Percentiles rank a stretch among this genome's conserved stretches.
Evolutionary conservation across 1,140 invertebrate genomes (phyloP).

Genomic region (Akabosia matsudoensis): DNA sequence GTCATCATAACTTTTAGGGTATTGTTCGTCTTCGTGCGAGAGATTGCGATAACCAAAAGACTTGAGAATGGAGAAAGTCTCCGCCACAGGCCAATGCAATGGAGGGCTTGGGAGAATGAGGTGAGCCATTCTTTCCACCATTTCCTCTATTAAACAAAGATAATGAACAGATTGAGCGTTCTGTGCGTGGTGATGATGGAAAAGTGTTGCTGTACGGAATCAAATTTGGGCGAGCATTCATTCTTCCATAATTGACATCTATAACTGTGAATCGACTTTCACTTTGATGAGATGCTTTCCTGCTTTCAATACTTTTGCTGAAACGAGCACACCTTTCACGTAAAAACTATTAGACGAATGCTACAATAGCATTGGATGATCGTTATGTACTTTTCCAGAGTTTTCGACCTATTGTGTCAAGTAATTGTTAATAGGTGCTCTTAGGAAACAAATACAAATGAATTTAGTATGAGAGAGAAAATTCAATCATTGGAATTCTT

Average conservation of each 20-base stretch:
- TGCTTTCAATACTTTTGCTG: neutral
- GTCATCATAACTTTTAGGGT: too few relatives aligned
- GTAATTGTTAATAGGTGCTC: neutral
- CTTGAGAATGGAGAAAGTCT: too few relatives aligned
- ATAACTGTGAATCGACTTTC: constrained; percentile 3
- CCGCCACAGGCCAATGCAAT: too few relatives aligned
- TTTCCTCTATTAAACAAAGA: neutral
- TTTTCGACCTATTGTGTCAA: neutral
- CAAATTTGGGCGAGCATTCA: too few relatives aligned
- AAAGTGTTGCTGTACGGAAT: neutral
- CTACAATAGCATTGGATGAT: too few relatives aligned
- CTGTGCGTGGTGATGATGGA: neutral
- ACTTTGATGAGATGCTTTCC: neutral
- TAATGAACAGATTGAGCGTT: neutral
- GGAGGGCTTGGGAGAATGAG: neutral
- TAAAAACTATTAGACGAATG: too few relatives aligned
- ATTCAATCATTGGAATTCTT: constrained; percentile 5
- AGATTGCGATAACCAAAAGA: neutral
- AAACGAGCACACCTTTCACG: too few relatives aligned
- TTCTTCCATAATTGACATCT: constrained; percentile 9
- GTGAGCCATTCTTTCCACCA: neutral
- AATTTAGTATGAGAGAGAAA: neutral
- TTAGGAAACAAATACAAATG: neutral
- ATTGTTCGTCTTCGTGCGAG: too few relatives aligned
- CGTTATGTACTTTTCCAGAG: neutral